Conservation (phyloP, 2,888 invertebrate genomes). For the Chironomus tentans region DNA sequence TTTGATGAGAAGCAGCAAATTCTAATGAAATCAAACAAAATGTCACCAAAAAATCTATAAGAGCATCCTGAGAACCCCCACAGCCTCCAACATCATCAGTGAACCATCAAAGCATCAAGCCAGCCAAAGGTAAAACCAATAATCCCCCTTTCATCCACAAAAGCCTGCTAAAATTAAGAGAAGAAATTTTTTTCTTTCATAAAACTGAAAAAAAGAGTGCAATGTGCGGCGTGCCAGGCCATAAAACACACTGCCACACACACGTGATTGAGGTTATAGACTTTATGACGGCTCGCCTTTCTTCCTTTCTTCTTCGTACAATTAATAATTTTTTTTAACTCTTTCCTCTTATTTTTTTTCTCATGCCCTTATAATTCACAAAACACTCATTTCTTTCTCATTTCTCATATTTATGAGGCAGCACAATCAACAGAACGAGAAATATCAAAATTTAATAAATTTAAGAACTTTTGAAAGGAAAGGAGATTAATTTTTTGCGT, state of each 20-base stretch:
- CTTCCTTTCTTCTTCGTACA: not conserved
- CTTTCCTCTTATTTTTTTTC: not conserved
- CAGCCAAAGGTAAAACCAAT: too few species aligned
- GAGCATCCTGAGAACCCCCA: too few species aligned
- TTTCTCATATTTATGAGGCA: not conserved
- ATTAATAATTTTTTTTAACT: slow-evolving; percentile 2
- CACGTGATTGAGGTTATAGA: slow-evolving; percentile 22
- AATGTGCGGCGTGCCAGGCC: not conserved
- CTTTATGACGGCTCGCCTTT: slow-evolving; percentile 16
- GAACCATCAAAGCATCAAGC: too few species aligned
- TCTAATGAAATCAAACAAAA: too few species aligned
- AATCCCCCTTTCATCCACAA: not conserved
- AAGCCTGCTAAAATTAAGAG: not conserved
- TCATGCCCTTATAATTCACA: too few species aligned
- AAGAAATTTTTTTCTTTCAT: not conserved
- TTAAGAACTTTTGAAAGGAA: too few species aligned
- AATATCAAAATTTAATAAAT: too few species aligned
- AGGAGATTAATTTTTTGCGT: too few species aligned
- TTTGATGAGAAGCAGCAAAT: too few species aligned
- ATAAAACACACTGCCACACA: not conserved
- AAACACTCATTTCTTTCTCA: not conserved
- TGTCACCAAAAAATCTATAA: too few species aligned
- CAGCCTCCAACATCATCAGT: too few species aligned
- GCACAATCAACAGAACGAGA: not conserved
- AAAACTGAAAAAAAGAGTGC: too few species aligned